These are phyloP conservation scores for Leptopilina drosophilae DNA, from an alignment of 2,888 invertebrate genomes.

Conservation along the genomic window DNA sequence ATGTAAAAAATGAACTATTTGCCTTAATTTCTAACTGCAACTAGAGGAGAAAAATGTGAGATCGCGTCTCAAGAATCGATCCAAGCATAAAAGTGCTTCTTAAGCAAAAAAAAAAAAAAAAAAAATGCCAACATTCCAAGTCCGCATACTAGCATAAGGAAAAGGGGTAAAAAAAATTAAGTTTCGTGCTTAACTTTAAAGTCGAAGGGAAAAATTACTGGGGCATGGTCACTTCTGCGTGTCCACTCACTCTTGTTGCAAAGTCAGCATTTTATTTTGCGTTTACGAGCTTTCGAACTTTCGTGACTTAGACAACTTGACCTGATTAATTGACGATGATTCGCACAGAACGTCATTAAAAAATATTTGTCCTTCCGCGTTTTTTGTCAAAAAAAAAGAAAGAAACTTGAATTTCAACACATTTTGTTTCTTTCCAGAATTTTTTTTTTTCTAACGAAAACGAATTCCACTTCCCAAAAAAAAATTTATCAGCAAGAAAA, in stretches of 20 bases:
- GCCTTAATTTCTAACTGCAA: too few relatives aligned
- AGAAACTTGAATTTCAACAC: not conserved
- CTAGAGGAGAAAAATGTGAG: too few relatives aligned
- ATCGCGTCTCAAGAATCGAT: slow-evolving; percentile 13
- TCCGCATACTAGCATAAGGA: not conserved
- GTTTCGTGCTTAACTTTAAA: slow-evolving; percentile 38
- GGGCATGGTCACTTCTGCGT: slow-evolving; percentile 57
- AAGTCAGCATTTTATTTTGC: slow-evolving; percentile 29
- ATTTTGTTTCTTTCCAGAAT: not conserved
- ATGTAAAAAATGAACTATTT: too few relatives aligned
- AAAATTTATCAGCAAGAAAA: too few relatives aligned
- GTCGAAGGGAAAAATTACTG: slow-evolving; percentile 53
- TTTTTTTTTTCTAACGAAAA: too few relatives aligned
- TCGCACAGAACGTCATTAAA: slow-evolving; percentile 7
- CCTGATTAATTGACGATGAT: slow-evolving; percentile 35
- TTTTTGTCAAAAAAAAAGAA: slow-evolving; percentile 18
- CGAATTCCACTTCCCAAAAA: too few relatives aligned
- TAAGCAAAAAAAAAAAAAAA: slow-evolving; percentile 14
- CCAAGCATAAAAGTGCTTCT: not conserved
- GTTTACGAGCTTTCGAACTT: slow-evolving; percentile 48
- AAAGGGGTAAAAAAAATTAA: not conserved
- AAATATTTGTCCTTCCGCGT: slow-evolving; percentile 39
- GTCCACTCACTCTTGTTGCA: slow-evolving; percentile 42
- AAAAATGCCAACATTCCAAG: not conserved
- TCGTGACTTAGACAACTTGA: slow-evolving; percentile 50